Conservation (phyloP, 2,113 vertebrate genomes). For the Halichoerus grypus region DNA sequence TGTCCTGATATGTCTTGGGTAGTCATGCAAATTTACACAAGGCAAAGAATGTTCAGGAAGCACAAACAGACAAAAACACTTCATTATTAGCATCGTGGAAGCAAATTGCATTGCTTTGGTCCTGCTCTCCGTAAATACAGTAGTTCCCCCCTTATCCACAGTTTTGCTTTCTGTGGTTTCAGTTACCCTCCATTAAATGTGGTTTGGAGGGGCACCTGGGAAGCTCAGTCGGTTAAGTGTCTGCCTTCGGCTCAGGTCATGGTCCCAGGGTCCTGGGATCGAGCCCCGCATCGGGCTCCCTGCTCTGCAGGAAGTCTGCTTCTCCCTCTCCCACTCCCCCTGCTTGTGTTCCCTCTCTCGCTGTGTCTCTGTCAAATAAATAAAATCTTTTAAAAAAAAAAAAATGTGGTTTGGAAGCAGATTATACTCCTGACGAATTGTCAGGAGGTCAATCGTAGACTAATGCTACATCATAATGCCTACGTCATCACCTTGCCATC, state of each 20-base stretch:
- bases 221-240: too few species aligned
- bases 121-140: neutral
- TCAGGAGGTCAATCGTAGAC: neutral
- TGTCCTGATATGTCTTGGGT: neutral
- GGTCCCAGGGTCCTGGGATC: too few species aligned
- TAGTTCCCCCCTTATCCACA: neutral
- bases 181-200: neutral
- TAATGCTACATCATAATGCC: neutral
- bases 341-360: too few species aligned
- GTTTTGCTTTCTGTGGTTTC: neutral
- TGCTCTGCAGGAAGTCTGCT: too few species aligned
- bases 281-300: too few species aligned
- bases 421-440: neutral
- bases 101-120: neutral
- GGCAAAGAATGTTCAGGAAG: slow-evolving; percentile 11
- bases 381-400: too few species aligned
- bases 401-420: neutral
- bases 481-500: neutral
- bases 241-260: too few species aligned
- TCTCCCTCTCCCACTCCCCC: too few species aligned
- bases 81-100: neutral
- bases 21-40: slow-evolving; percentile 5
- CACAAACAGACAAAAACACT: neutral
- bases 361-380: too few species aligned
- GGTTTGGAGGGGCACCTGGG: neutral